Evolutionary conservation across 2,888 invertebrate species (phyloP), one percentile per base, ranked within the genome.

Genomic region (Axea sp.): DNA sequence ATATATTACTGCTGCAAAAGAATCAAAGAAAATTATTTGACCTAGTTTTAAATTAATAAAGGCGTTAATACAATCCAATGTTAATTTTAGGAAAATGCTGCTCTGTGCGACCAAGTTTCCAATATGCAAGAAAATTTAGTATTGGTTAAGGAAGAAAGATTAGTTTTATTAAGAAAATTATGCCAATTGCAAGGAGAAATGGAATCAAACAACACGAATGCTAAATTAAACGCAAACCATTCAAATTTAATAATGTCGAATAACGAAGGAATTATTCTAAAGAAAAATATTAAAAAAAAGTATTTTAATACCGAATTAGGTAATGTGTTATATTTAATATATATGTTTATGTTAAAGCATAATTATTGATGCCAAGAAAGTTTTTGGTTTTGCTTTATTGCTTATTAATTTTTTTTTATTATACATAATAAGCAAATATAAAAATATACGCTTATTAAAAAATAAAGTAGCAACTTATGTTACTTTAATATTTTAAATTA

Each of bases 91-190:
- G 95, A 95, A 89, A 95, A 95, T 89, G 93, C 94, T 51, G 94
- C 94, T 2, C 86, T 96, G 1, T 96, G 96, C 87, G 97, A 97
- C 89, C 95, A 96, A 90, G 93, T 96, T 8, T 92, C 94, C 0
- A 92, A 93, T 86, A 92, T 94, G 74, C 96, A 97, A 88, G 93
- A 95, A 81, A 94, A 94, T 85, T 92, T 95, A 43, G 88, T 93
- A 15, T 90, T 93, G 51, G 92, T 94, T 0, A 94, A 94, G 83
- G 95, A 96, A 84, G 96, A 97, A 86, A 90, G 96, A 72, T 91
- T 94, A 77, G 95, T 93, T 87, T 88, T 97, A 33, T 88, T 96
- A 17, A 91, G 92, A 75, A 95, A 95, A 85, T 88, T 96, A 11
- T 90, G 93, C 79, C 92, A 93, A 81, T 91, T 91, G 37, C 87